Base-by-base conservation (phyloP, 2,888 invertebrate species). In the Lordiphosa andalusiaca region DNA sequence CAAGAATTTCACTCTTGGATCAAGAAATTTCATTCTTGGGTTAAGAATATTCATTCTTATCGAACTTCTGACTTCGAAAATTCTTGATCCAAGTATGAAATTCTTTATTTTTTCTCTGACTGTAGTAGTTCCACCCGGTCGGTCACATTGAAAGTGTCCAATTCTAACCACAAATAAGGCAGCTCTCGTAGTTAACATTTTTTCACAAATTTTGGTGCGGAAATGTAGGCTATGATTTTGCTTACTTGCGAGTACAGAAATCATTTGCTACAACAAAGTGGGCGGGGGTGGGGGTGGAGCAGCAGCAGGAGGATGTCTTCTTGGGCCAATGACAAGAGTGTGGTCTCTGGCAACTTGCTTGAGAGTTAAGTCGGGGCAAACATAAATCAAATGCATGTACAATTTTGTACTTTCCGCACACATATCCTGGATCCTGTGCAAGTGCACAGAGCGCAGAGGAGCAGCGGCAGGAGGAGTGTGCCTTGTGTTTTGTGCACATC, bases 351-450 rank as follows among this genome's bases (percentile, higher is more conserved):
- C 30, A 54, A 53, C 56, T 53, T 40, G 30, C 47, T 19, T 44
- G 57, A 42, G 42, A 23, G 57, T 63, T 67, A 67, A 66, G 59
- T 56, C 50, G 82, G 69, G 69, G 70, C 54, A 60, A 76, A 76
- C 84, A 82, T 85, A 85, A 85, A 86, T 86, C 85, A 85, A 82
- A 80, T 82, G 80, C 80, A 86, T 85, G 75, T 77, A 74, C 69
- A 80, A 84, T 84, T 84, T 69, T 75, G 81, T 83, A 75, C 84
- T 85, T 85, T 84, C 86, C 84, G 84, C 68, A 68, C 69, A 67
- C 75, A 82, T 71, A 80, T 84, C 85, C 86, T 84, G 76, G 66
- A 76, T 84, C 85, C 86, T 84, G 76, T 65, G 67, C 72, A 56
- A 80, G 71, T 71, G 62, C 74, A 73, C 66, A 71, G 73, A 66